These are phyloP conservation scores for Candoia aspera DNA, from an alignment of 2,113 vertebrate genomes.

Conservation along the genomic window DNA sequence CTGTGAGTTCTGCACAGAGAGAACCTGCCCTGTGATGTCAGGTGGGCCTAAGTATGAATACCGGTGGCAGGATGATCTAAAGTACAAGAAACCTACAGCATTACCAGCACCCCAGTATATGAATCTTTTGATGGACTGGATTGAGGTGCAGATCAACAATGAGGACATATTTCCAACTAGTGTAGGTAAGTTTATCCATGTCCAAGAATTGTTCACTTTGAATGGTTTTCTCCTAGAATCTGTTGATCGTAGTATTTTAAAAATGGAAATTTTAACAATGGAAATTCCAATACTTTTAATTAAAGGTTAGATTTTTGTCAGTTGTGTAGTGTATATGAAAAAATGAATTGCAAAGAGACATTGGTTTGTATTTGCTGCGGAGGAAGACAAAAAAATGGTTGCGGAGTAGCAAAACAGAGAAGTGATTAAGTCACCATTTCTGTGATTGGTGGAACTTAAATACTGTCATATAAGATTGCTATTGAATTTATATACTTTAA, in stretches of 20 bases:
- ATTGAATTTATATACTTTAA: background rate
- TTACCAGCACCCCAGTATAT: slow-evolving; percentile 85
- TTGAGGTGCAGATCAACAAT: slow-evolving; percentile 86
- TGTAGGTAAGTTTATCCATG: slow-evolving; percentile 75
- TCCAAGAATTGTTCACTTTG: background rate
- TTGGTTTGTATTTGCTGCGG: background rate
- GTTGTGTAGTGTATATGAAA: background rate
- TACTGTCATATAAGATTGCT: background rate
- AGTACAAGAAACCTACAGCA: slow-evolving; percentile 85
- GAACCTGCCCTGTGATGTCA: slow-evolving; percentile 85
- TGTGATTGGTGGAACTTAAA: background rate
- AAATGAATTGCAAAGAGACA: background rate
- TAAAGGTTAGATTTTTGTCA: background rate
- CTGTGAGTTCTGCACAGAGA: slow-evolving; percentile 86
- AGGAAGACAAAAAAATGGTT: background rate
- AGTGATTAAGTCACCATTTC: background rate
- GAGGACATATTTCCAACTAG: slow-evolving; percentile 85
- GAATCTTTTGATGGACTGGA: slow-evolving; percentile 90
- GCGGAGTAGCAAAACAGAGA: background rate
- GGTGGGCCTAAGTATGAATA: slow-evolving; percentile 87
- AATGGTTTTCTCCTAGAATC: background rate
- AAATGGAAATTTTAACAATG: background rate
- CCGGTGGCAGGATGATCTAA: slow-evolving; percentile 85
- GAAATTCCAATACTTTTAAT: background rate
- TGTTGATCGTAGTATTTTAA: slow-evolving; percentile 14